Evolutionary conservation across 2,113 vertebrate species (phyloP).

Genomic region (Ciconia boyciana): DNA sequence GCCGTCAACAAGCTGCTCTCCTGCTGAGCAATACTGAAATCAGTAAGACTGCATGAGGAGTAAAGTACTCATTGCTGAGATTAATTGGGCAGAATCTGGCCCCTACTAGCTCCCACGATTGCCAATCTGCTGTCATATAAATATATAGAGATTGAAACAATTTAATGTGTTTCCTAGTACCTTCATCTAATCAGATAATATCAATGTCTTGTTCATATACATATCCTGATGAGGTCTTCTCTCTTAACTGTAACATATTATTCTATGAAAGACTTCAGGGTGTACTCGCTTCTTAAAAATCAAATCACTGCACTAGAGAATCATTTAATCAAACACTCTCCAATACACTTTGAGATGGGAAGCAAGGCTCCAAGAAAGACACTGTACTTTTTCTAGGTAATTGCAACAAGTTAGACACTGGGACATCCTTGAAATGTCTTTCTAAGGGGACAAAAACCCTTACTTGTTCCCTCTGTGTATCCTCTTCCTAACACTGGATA

Average conservation of each 20-base stretch:
- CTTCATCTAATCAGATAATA: not conserved
- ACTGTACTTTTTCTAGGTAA: not conserved
- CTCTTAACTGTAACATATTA: not conserved
- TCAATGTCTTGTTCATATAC: not conserved
- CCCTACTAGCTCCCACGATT: not conserved
- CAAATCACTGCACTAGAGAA: not conserved
- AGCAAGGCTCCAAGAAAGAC: not conserved
- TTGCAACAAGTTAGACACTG: not conserved
- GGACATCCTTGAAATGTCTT: not conserved
- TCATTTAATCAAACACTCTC: not conserved
- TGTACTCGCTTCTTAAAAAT: not conserved
- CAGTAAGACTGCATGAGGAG: not conserved
- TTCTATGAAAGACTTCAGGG: not conserved
- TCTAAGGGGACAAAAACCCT: not conserved
- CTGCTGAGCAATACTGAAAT: slow-evolving; percentile 32
- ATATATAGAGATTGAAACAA: not conserved
- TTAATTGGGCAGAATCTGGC: slow-evolving; percentile 35
- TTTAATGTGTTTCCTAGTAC: not conserved
- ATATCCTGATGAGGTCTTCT: not conserved
- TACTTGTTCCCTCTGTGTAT: not conserved
- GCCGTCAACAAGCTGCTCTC: slow-evolving; percentile 35
- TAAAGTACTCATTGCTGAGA: not conserved
- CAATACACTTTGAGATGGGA: not conserved
- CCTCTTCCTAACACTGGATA: not conserved
- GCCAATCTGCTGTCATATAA: not conserved